Base-by-base conservation (phyloP, 2,113 vertebrate genomes). In the Scytalopus superciliaris region DNA sequence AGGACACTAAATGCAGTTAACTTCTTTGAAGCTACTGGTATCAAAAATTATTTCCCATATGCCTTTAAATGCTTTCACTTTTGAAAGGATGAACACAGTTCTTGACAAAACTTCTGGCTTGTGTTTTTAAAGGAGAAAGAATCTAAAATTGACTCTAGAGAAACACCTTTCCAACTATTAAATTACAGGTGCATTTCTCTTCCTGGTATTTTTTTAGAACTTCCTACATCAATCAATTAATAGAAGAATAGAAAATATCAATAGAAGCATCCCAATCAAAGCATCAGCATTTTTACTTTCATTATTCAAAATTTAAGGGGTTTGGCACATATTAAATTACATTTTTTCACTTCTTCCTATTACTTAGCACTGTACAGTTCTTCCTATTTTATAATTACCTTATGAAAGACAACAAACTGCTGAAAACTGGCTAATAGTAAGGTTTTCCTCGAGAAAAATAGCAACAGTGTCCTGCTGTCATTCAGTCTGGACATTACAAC, bases 1-100 rank as follows among this genome's bases (percentile, higher is more conserved):
- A 96, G 78, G 94, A 94, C 63, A 93, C 81, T 87, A 96, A 97
- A 87, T 50, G 93, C 83, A 96, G 66, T 92, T 90, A 94, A 83
- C 60, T 91, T 78, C 88, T 93, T 84, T 93, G 96, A 97, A 97
- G 91, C 63, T 27, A 30, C 53, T 3, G 17, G 12, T 67, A 92
- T 92, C 76, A 90, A 88, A 94, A 90, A 75, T 86, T 85, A 93
- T 84, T 97, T 98, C 75, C 86, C 85, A 70, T 59, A 85, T n/a
- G 72, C 79, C 50, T 93, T 97, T 96, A 93, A 96, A 96, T 5
- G 5, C 44, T 89, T 88, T 37, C 84, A 49, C 79, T 95, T 90
- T 93, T 52, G 12, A 76, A 81, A 85, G 40, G 35, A 55, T 39
- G n/a, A 80, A 67, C 2, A 3, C 12, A 40, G 40, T 4, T 68